Evolutionary conservation across 1,140 invertebrate species (phyloP).

Genomic region (Eueides isabella): DNA sequence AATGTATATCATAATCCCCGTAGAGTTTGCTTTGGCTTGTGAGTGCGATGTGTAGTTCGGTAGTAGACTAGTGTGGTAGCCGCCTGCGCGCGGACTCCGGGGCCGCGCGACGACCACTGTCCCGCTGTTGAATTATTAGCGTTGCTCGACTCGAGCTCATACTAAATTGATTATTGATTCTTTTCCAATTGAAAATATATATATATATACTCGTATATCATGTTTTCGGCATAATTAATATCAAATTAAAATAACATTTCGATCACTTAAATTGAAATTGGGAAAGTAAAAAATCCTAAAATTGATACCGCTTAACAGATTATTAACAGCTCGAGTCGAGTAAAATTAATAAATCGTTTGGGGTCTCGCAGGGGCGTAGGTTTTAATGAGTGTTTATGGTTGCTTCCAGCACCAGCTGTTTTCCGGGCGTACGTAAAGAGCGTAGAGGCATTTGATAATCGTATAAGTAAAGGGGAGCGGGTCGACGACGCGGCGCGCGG

Average conservation of each 20-base stretch:
- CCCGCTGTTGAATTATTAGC: slow-evolving; percentile 38
- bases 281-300: background rate
- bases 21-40: slow-evolving; percentile 31
- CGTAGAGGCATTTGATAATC: slow-evolving; percentile 30
- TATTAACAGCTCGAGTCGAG: slow-evolving; percentile 28
- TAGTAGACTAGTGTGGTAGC: slow-evolving; percentile 23
- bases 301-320: background rate
- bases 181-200: no score
- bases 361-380: slow-evolving; percentile 48
- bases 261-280: background rate
- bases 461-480: slow-evolving; percentile 34
- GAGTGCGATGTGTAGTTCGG: slow-evolving; percentile 22
- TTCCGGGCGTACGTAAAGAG: slow-evolving; percentile 85
- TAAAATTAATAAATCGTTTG: slow-evolving; percentile 32
- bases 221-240: no score
- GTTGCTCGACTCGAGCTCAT: slow-evolving; percentile 26
- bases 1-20: background rate
- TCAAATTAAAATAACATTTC: background rate
- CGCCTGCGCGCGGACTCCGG: slow-evolving; percentile 50
- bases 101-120: slow-evolving; percentile 31
- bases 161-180: background rate
- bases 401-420: slow-evolving; percentile 90
- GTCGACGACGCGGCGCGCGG: slow-evolving; percentile 29
- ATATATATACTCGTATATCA: no score
- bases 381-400: slow-evolving; percentile 72